Conservation (phyloP, 2,888 invertebrate genomes). For the Mantis religiosa region DNA sequence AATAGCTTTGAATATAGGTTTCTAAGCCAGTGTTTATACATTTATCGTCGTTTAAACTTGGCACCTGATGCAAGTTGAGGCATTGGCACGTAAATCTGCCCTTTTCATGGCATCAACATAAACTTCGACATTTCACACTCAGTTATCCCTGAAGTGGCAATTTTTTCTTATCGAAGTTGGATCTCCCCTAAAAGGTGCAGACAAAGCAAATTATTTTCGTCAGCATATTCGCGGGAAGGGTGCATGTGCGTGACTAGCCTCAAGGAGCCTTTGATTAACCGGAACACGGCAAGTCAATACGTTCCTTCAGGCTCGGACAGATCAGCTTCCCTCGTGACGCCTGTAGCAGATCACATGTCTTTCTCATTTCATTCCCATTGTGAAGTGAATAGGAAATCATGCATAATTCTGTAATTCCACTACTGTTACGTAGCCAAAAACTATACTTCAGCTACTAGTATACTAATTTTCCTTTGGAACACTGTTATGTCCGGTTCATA, state of each 20-base stretch:
- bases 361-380: neutral
- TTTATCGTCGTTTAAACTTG: too few relatives aligned
- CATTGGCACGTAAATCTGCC: neutral
- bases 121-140: neutral
- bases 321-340: neutral
- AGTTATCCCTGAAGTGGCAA: neutral
- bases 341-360: neutral
- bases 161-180: neutral
- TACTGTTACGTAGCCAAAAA: too few relatives aligned
- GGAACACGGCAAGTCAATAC: neutral
- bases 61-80: too few relatives aligned
- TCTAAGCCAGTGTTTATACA: too few relatives aligned
- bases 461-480: too few relatives aligned
- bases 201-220: neutral
- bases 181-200: neutral
- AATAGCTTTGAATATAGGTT: too few relatives aligned
- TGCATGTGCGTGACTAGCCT: neutral
- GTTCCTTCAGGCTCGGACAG: neutral
- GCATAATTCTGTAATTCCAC: too few relatives aligned
- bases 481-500: too few relatives aligned
- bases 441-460: too few relatives aligned
- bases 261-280: neutral
- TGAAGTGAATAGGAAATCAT: too few relatives aligned
- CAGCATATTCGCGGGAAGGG: neutral
- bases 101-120: neutral